phyloP scores from a whole-genome alignment of 2,888 invertebrate genomes.

The Melanargia galathea region DNA sequence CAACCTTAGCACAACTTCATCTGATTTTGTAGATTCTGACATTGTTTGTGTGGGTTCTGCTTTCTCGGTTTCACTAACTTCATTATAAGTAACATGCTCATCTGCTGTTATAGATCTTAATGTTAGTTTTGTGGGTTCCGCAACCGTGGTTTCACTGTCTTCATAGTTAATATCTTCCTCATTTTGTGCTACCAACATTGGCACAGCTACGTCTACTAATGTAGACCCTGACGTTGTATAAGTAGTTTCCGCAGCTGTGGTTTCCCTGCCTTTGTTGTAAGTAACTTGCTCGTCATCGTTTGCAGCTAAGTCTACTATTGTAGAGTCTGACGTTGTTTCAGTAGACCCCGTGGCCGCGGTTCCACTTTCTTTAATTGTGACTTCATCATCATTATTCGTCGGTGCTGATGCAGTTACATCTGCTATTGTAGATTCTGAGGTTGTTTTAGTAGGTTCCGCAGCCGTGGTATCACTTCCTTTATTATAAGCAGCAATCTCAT shows the following conservation, averaged over 20 bases:
- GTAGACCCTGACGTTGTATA: not conserved
- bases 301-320: not conserved
- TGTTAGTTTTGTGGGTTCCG: not conserved
- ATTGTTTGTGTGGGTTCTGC: not conserved
- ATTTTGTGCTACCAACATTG: not conserved
- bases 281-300: not conserved
- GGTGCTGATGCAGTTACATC: slow-evolving; percentile 42
- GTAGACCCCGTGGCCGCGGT: not conserved
- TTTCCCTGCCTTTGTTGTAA: not conserved
- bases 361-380: not conserved
- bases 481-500: not conserved
- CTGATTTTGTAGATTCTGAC: not conserved
- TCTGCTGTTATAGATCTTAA: not conserved
- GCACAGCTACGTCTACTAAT: not conserved
- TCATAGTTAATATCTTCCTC: not conserved
- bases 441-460: not conserved
- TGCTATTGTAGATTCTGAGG: not conserved
- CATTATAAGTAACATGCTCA: no score
- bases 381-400: slow-evolving; percentile 39
- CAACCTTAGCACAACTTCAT: not conserved
- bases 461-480: not conserved
- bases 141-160: slow-evolving; percentile 6
- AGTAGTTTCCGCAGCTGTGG: not conserved
- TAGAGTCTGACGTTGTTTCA: not conserved
- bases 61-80: no score